phyloP scores from a whole-genome alignment of 2,113 vertebrate species.

The Lanius ludovicianus region DNA sequence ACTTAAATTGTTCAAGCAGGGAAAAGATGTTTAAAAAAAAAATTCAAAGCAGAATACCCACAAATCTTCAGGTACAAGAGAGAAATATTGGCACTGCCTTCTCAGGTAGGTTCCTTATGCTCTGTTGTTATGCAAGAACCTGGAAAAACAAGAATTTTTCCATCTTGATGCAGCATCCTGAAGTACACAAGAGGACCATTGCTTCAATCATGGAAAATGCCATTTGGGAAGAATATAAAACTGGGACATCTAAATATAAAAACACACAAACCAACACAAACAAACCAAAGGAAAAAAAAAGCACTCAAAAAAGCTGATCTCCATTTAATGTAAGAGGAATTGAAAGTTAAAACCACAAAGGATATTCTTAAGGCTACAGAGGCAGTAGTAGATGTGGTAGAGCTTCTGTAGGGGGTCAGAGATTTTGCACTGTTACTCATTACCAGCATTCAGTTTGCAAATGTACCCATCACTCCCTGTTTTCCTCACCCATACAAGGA shows the following conservation, averaged over 20 bases:
- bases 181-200: not conserved
- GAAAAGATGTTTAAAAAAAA: not conserved
- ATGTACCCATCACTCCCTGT: not conserved
- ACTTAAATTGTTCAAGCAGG: not conserved
- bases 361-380: not conserved
- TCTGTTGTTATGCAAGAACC: not conserved
- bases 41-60: not conserved
- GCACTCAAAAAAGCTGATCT: not conserved
- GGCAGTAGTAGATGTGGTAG: not conserved
- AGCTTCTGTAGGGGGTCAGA: not conserved
- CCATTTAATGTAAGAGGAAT: not conserved
- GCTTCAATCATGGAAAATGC: not conserved
- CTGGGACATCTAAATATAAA: not conserved
- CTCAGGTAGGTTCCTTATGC: not conserved
- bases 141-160: not conserved
- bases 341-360: not conserved
- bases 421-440: not conserved
- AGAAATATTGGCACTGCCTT: not conserved
- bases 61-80: not conserved
- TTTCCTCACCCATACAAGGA: not conserved
- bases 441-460: not conserved
- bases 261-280: fast-evolving
- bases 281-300: not conserved
- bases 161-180: not conserved
- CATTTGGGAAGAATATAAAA: not conserved